Base-by-base conservation (phyloP, 2,113 vertebrate species). In the Turnix velox region DNA sequence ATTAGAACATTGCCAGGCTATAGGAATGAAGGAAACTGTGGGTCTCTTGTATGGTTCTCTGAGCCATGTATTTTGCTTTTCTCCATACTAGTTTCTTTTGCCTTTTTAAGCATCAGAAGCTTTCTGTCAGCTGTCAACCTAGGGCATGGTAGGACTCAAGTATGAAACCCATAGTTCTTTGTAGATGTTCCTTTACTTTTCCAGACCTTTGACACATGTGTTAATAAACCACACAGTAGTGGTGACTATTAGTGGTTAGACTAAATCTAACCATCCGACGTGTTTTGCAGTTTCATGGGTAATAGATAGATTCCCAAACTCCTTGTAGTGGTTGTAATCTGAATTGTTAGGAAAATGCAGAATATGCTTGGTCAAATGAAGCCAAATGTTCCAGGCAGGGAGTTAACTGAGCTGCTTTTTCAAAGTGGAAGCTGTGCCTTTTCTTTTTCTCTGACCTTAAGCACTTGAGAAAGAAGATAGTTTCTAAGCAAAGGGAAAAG, bases 401-500 rank as follows among this genome's bases (percentile, higher is more conserved):
- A 90, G 77, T 52, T 83, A 80, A 84, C 10, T 52, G 57, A 75
- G 14, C 46, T 71, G 8, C 43, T 74, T 84, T 84, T n/a, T 65
- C 71, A 57, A 25, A 24, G 62, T 68, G 31, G 19, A 89, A 37
- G 23, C 19, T 3, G 0, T 78, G 58, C 33, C 2, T 1, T 68
- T 89, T 81, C 58, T 92, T 84, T 31, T 87, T 87, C 31, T 78
- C 58, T 91, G 71, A 46, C 82, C 63, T 76, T 91, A 87, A 95
- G 46, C 51, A 76, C 43, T 2, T 95, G 93, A 84, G 92, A 95
- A 95, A 92, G 49, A 92, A 91, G 82, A 95, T 61, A 1, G 65
- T 87, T 95, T 86, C 75, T 54, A 54, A 96, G 82, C 66, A 73
- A 75, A 87, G 71, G 92, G 84, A 92, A 93, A 73, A 84, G 94